Base-by-base conservation (phyloP, 2,888 invertebrate species). In the Caenorhabditis sp. region DNA sequence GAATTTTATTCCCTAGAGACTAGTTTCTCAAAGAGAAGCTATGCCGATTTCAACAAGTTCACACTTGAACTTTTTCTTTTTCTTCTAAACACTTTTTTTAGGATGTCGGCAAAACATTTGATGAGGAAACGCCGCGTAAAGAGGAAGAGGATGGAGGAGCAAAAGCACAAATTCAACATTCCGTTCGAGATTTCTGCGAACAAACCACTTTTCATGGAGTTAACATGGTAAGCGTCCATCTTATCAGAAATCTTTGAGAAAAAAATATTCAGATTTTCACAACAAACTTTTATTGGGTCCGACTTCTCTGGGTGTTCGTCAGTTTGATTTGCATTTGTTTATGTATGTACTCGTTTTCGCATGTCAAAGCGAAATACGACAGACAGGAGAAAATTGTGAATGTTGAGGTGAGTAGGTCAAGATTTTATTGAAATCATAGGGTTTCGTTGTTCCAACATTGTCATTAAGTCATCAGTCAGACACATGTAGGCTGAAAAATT, bases 321-420 rank as follows among this genome's bases (percentile, higher is more conserved):
- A 80, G 79, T 22, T 43, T 82, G 13, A 41, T 80, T 9, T 82
- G 73, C 24, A 35, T 84, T 50, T 37, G 53, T 15, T 45, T 76
- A 15, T 74, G 74, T 45, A 65, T 71, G 37, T 79, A 70, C 39
- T 80, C 85, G 32, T 78, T 80, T 37, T 50, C 59, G 9, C 73
- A 77, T 43, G 85, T 88, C 45, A 66, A 79, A 32, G 79, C 81
- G 8, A 88, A 87, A 71, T 88, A 78, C 56, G 65, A 80, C 15
- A 53, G 83, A 35, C 83, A 80, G 26, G 88, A 88, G 50, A 88
- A 86, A 72, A 87, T 88, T 58, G 87, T 87, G 50, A 84, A 79
- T 45, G 88, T 88, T 7, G 85, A 86, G 85, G 87, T 87, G 22
- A 41, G 3, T 45, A 48, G 0, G 15, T 9, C 9, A 27, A 41